These are phyloP conservation scores for Lepidocolaptes lacrymiger DNA, from an alignment of 2,797 vertebrate genomes.

Conservation along the genomic window DNA sequence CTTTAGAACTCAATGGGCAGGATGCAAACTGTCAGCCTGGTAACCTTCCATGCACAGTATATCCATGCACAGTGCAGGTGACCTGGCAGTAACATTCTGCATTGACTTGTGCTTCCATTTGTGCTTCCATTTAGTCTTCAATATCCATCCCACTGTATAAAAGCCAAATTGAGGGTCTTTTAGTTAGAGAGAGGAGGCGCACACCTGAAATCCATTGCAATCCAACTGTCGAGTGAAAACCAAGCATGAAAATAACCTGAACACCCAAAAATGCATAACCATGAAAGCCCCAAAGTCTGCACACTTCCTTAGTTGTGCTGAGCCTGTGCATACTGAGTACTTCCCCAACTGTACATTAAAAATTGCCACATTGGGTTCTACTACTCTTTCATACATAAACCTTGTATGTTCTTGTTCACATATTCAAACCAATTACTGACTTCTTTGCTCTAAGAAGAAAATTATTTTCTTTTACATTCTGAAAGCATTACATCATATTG, in stretches of 20 bases:
- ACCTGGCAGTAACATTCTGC: neutral
- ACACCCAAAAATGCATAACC: neutral
- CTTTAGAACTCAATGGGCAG: neutral
- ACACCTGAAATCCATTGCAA: neutral
- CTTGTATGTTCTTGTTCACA: neutral
- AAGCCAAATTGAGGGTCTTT: neutral
- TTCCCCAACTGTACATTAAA: neutral
- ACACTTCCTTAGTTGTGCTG: neutral
- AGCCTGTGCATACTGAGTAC: neutral
- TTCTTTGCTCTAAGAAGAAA: constrained; percentile 7
- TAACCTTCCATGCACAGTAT: neutral
- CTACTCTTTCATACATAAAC: neutral
- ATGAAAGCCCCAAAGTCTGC: neutral
- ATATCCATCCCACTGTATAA: neutral
- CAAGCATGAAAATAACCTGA: neutral
- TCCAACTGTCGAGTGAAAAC: neutral
- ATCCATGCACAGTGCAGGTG: neutral
- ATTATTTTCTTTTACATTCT: constrained; percentile 48
- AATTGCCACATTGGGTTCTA: neutral
- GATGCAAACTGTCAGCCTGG: neutral
- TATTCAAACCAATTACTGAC: neutral
- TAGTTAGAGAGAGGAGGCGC: neutral
- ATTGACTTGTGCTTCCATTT: neutral
- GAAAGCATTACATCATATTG: constrained; percentile 43
- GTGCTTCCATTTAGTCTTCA: neutral